These are phyloP conservation scores for Hermetia illucens DNA, from an alignment of 1,140 invertebrate genomes.

Conservation along the genomic window DNA sequence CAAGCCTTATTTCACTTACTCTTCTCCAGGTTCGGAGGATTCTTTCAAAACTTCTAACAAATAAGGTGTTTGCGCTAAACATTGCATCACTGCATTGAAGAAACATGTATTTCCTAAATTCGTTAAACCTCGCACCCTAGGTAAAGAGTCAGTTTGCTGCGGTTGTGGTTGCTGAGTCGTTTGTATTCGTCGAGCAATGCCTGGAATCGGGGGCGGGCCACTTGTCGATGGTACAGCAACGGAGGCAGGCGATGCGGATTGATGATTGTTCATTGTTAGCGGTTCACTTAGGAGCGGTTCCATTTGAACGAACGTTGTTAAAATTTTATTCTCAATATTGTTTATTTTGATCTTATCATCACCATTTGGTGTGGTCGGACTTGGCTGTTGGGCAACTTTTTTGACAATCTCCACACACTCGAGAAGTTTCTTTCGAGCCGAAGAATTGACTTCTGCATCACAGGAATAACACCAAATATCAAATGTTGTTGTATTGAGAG, in stretches of 20 bases:
- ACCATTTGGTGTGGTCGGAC: constrained; percentile 4
- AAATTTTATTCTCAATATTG: constrained; percentile 18
- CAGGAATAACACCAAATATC: constrained; percentile 62
- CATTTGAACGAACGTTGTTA: constrained; percentile 11
- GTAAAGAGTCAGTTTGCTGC: constrained; percentile 19
- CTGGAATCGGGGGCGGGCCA: constrained; percentile 12
- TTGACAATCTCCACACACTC: constrained; percentile 48
- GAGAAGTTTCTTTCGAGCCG: constrained; percentile 43
- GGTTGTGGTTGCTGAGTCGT: background rate
- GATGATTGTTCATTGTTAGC: too few species aligned
- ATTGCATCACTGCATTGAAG: constrained; percentile 91
- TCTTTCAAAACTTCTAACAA: constrained; percentile 57
- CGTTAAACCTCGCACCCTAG: constrained; percentile 48
- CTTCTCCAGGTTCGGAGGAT: constrained; percentile 48
- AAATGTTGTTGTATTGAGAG: constrained; percentile 55
- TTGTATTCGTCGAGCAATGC: constrained; percentile 16
- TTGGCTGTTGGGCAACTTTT: constrained; percentile 32
- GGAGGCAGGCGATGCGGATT: too few species aligned
- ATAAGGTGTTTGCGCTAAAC: constrained; percentile 72
- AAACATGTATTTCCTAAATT: constrained; percentile 96
- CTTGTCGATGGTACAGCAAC: too few species aligned
- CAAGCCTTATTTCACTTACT: constrained; percentile 16
- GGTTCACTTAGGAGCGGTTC: constrained; percentile 14
- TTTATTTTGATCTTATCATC: constrained; percentile 4
- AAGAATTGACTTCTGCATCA: constrained; percentile 40